phyloP scores from a whole-genome alignment of 2,797 vertebrate genomes.

The Eulemur rubriventer region DNA sequence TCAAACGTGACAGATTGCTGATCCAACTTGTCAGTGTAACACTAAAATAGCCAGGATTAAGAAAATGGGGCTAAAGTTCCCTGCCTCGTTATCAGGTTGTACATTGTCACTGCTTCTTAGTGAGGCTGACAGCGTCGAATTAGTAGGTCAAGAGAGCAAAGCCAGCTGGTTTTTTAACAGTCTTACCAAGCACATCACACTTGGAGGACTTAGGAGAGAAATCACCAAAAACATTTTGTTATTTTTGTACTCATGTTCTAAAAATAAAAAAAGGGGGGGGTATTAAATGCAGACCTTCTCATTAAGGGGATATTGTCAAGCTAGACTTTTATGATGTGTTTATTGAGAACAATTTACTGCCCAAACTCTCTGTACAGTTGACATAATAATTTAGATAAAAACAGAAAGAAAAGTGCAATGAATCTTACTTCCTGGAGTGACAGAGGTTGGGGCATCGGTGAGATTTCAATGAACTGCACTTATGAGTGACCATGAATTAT shows the following conservation, averaged over 20 bases:
- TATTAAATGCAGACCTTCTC: conserved; percentile 48
- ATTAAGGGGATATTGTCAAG: conserved; percentile 72
- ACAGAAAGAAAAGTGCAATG: conserved; percentile 75
- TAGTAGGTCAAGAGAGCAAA: conserved; percentile 79
- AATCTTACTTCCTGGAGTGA: conserved; percentile 79
- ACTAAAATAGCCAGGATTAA: conserved; percentile 62
- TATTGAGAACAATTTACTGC: conserved; percentile 76
- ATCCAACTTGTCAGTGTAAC: conserved; percentile 69
- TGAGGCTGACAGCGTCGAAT: conserved; percentile 77
- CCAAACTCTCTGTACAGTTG: conserved; percentile 70
- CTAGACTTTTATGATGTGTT: conserved; percentile 69
- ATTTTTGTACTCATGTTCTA: conserved; percentile 42
- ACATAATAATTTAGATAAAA: conserved; percentile 82
- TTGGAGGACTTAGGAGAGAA: conserved; percentile 75
- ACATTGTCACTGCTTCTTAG: conserved; percentile 73
- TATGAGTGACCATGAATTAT: conserved; percentile 93
- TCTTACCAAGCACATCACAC: conserved; percentile 78
- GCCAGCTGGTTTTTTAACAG: conserved; percentile 80
- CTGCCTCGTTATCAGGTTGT: conserved; percentile 76
- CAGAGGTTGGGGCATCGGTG: conserved; percentile 89
- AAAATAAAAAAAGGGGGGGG: conserved; percentile 23
- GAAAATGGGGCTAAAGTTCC: conserved; percentile 59
- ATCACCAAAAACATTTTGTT: conserved; percentile 56
- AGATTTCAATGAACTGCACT: conserved; percentile 93
- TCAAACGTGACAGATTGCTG: conserved; percentile 56